Conservation (phyloP, 2,888 invertebrate genomes). For the Elgonia sp. region DNA sequence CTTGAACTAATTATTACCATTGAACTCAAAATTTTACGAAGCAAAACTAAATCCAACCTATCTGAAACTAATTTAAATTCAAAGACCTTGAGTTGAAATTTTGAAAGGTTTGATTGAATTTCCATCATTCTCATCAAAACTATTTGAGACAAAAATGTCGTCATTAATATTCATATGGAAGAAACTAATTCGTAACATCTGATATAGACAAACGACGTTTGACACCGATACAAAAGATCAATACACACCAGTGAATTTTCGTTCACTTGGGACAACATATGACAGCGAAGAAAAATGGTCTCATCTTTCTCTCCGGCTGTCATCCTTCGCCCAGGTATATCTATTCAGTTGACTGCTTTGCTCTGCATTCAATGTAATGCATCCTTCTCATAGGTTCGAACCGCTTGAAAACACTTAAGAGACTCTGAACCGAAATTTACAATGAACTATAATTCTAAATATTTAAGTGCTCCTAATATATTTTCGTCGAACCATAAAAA, state of each 20-base stretch:
- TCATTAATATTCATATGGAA: conserved; percentile 34
- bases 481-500: neutral
- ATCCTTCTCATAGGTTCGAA: conserved; percentile 25
- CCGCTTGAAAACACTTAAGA: neutral
- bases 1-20: neutral
- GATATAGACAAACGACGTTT: conserved; percentile 26
- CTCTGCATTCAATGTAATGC: conserved; percentile 46
- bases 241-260: conserved; percentile 34
- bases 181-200: conserved; percentile 15
- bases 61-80: neutral
- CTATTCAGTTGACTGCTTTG: conserved; percentile 31
- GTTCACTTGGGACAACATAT: conserved; percentile 51
- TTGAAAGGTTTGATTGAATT: conserved; percentile 22
- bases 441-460: neutral
- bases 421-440: conserved; percentile 5
- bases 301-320: conserved; percentile 56
- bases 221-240: conserved; percentile 55
- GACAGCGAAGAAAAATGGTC: conserved; percentile 65
- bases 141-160: conserved; percentile 13
- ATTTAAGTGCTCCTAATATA: neutral
- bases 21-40: neutral
- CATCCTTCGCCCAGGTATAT: conserved; percentile 52
- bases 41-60: neutral
- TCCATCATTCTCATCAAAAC: conserved; percentile 16
- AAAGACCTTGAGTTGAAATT: conserved; percentile 10